Base-by-base conservation (phyloP, 2,888 invertebrate genomes). In the Apantesis nais region DNA sequence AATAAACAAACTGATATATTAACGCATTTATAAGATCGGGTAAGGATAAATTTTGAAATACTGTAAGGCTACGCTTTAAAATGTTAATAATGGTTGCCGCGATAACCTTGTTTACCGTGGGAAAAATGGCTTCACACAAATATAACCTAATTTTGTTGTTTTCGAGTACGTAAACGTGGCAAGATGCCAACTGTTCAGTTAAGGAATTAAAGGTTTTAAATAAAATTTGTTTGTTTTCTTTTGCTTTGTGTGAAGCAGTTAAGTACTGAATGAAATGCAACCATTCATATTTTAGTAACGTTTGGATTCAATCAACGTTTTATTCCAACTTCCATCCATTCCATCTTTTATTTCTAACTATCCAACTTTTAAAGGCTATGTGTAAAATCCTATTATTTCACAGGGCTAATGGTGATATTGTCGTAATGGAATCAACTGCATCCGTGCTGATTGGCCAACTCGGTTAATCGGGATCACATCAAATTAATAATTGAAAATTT, bases 71-170 rank as follows among this genome's bases (percentile, higher is more conserved):
- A 7, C 63, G 64, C 72, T 63, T 75, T 80, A 73, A 81, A 80
- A 74, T 68, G 73, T 79, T 74, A 81, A 68, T 77, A 73, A 80
- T 80, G 75, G 75, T 34, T 58, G 61, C 7, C 29, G n/a, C 71
- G 81, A 79, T 80, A 79, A 74, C 74, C 79, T 61, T 74, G 75
- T 74, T 48, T 22, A 48, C 19, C 19, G 7, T 19, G 48, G 22
- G 14, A 25, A 55, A 55, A n/a, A 22, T 4, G 11, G 55, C 22
- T 44, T 16, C 37, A 67, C 78, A 58, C 29, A 58, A 41, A 41
- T 70, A 65, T 55, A 67, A 41, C n/a, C 22, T n/a, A 66, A 72
- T 75, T 72, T 70, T 61, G 29, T 44, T 55, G 58, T 61, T 68
- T 71, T n/a, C 61, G 55, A 70, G 63, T 66, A 65, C 25, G 19